Conservation (phyloP, 1,140 invertebrate species). For the Batillaria attramentaria region DNA sequence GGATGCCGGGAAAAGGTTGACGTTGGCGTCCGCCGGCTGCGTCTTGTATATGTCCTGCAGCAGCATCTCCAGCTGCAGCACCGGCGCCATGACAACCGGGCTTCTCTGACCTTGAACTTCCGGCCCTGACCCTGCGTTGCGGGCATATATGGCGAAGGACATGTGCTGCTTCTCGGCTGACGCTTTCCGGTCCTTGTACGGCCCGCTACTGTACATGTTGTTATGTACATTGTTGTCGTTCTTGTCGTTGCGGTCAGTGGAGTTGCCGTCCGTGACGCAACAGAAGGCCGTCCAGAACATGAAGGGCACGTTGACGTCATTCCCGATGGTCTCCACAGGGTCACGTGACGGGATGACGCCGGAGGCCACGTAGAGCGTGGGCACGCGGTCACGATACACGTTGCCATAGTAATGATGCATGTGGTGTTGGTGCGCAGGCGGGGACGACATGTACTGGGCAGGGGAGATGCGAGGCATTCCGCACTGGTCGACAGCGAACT, state of each 20-base stretch:
- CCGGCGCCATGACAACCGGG: conserved; percentile 48
- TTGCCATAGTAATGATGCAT: conserved; percentile 8
- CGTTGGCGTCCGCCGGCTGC: conserved; percentile 32
- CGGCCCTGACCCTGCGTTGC: conserved; percentile 9
- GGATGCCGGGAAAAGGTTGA: conserved; percentile 55
- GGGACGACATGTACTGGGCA: conserved; percentile 11
- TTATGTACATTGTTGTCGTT: neutral
- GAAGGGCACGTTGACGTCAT: conserved; percentile 57
- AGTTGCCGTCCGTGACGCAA: conserved; percentile 42
- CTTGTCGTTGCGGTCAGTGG: neutral
- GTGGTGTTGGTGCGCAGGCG: neutral
- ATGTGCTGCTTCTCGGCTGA: conserved; percentile 23
- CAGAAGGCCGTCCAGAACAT: conserved; percentile 61
- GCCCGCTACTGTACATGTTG: neutral
- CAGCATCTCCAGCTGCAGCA: conserved; percentile 58
- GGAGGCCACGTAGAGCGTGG: conserved; percentile 46
- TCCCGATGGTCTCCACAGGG: conserved; percentile 48
- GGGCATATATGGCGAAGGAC: conserved; percentile 52
- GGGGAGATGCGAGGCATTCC: conserved; percentile 39
- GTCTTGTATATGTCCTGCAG: conserved; percentile 55
- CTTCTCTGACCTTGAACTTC: conserved; percentile 5
- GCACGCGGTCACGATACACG: neutral
- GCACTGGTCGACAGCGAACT: conserved; percentile 53
- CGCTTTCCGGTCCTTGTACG: neutral
- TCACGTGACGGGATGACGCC: conserved; percentile 48